Base-by-base conservation (phyloP, 2,888 invertebrate genomes). In the Cyaniris semiargus region DNA sequence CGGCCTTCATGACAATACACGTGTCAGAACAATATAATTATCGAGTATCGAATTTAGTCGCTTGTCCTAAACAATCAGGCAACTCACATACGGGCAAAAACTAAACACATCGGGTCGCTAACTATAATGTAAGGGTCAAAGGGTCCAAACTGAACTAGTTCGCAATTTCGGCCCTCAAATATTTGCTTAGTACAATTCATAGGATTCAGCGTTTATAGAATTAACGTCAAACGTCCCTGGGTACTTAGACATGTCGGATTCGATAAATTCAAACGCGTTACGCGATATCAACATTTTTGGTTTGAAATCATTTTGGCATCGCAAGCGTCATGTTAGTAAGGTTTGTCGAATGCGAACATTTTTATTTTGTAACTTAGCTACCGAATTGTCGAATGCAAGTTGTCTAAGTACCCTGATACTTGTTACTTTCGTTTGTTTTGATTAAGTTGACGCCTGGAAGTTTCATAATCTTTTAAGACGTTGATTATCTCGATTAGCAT, bases 131-230 rank as follows among this genome's bases (percentile, higher is more conserved):
- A 83, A 85, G 81, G 88, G 85, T 85, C 86, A 83, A 84, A 83
- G 84, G 83, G 84, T 83, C 81, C 84, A 86, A 85, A 86, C 84
- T 84, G 84, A 86, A 87, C 88, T 86, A 86, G 83, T 85, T 84
- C 82, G 82, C 82, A 83, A 82, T 83, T 81, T 80, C 78, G 82
- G 78, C 79, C 77, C 77, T 77, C 85, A 85, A 86, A 86, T 85
- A 87, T 87, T 86, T 86, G 83, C 71, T 78, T 56, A 79, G 79
- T 78, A 76, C 81, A 83, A 81, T 81, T 81, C 76, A 78, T 79
- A 78, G 80, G 81, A 81, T 79, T 70, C 58, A 70, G 78, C 76
- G 78, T 72, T 60, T 79, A 78, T 27, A 31, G 34, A 56, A 71
- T n/a, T 31, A 56, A 27, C 48, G 48, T 21, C 53, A 38, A 70